Evolutionary conservation across 2,888 invertebrate species (phyloP).

Genomic region (Tholera decimalis): DNA sequence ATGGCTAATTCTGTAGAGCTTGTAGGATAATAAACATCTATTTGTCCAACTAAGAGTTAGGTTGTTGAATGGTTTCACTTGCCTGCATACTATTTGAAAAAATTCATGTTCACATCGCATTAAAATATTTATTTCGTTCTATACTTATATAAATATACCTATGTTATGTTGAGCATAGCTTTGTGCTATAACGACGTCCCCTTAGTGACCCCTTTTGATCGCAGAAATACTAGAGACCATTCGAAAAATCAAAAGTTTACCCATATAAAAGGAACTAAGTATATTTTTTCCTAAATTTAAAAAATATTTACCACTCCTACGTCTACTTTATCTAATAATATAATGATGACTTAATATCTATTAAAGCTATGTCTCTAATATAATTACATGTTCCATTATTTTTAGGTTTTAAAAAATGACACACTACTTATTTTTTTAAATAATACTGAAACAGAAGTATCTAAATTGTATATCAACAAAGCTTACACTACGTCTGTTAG

Average conservation of each 20-base stretch:
- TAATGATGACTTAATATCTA: conserved; percentile 78
- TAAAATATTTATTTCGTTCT: conserved; percentile 40
- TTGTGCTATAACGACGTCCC: conserved; percentile 68
- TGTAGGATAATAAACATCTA: not conserved
- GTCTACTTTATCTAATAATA: conserved; percentile 62
- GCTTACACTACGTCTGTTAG: conserved; percentile 69
- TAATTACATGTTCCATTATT: conserved; percentile 63
- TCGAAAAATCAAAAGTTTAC: conserved; percentile 47
- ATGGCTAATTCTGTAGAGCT: not conserved
- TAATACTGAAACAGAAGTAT: conserved; percentile 52
- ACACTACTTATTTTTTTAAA: conserved; percentile 46
- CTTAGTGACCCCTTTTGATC: conserved; percentile 40
- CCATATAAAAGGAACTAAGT: conserved; percentile 55
- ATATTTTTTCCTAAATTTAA: conserved; percentile 57
- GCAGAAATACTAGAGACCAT: conserved; percentile 52
- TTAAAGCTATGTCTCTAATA: conserved; percentile 89
- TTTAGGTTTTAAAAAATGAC: conserved; percentile 41
- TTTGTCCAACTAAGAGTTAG: too few relatives aligned
- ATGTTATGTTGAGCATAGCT: conserved; percentile 81
- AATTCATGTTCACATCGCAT: conserved; percentile 57
- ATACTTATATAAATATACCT: conserved; percentile 63
- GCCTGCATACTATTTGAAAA: not conserved
- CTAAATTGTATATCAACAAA: conserved; percentile 65
- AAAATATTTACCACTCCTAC: conserved; percentile 67
- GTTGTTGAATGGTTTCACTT: not conserved